phyloP scores from a whole-genome alignment of 23 tunicate genomes.

The Diplosoma virens region DNA sequence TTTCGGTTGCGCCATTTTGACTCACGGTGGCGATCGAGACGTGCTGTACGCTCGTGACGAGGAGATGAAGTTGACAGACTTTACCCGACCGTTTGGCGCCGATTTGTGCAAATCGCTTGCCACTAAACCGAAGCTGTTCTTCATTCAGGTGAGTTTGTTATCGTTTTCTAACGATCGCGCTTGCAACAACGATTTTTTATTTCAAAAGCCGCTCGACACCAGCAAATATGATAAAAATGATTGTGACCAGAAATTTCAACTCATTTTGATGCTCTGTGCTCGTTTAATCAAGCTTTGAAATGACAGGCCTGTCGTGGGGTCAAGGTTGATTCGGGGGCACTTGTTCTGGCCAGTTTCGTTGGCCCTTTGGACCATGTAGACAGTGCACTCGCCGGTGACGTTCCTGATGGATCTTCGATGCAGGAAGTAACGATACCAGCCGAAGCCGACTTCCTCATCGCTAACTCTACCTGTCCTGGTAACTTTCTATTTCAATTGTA shows the following conservation, averaged over 20 bases:
- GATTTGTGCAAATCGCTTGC: slow-evolving; percentile 47
- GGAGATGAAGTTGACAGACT: slow-evolving; percentile 33
- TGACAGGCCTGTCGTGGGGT: slow-evolving; percentile 51
- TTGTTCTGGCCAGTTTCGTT: background rate
- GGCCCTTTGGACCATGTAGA: slow-evolving; percentile 1
- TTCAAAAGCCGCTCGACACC: too few relatives aligned
- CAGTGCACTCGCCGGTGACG: background rate
- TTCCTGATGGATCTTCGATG: slow-evolving; percentile 8
- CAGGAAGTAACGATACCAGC: slow-evolving; percentile 35
- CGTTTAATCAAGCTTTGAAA: too few relatives aligned
- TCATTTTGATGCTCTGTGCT: too few relatives aligned
- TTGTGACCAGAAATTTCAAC: too few relatives aligned
- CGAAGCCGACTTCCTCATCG: slow-evolving; percentile 78
- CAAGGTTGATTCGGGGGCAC: slow-evolving; percentile 24
- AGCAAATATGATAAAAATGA: too few relatives aligned
- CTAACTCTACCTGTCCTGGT: slow-evolving; percentile 75
- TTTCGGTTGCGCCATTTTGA: slow-evolving; percentile 67
- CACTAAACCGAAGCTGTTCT: slow-evolving; percentile 83
- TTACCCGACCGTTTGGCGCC: slow-evolving; percentile 49
- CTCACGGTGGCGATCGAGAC: slow-evolving; percentile 68
- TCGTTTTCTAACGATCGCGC: too few relatives aligned
- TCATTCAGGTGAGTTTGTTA: slow-evolving; percentile 61
- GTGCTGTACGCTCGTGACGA: slow-evolving; percentile 51
- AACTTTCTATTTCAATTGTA: too few relatives aligned
- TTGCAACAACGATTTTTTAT: too few relatives aligned